A percentile compares a stretch with the other conserved stretches of the same genome.
Evolutionary conservation across 2,113 vertebrate genomes (phyloP).

Genomic region (Columba janthina): DNA sequence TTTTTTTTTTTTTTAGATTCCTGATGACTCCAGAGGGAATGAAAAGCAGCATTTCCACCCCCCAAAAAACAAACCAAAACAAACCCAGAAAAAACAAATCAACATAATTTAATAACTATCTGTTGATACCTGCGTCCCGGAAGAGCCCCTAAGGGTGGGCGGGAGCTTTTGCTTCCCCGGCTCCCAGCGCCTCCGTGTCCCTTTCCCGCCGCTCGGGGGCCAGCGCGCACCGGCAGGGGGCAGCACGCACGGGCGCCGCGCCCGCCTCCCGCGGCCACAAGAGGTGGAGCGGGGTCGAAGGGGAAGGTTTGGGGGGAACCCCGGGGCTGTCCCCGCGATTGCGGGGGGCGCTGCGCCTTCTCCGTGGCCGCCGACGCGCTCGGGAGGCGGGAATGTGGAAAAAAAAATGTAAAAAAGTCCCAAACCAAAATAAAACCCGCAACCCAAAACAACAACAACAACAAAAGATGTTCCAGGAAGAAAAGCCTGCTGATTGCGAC

Average conservation of each 20-base stretch:
- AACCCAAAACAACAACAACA: neutral
- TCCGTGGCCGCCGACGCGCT: neutral
- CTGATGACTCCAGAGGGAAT: neutral
- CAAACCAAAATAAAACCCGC: neutral
- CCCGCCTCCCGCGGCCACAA: too few relatives aligned
- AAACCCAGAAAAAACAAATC: too few relatives aligned
- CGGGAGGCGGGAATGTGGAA: neutral
- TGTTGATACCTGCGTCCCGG: too few relatives aligned
- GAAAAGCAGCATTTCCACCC: neutral
- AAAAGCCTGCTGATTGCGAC: neutral
- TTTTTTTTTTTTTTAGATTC: neutral
- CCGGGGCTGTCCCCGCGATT: neutral
- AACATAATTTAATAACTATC: rapidly evolving
- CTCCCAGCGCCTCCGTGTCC: too few relatives aligned
- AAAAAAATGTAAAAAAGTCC: neutral
- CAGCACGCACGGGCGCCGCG: too few relatives aligned
- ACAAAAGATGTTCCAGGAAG: neutral
- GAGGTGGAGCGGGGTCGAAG: too few relatives aligned
- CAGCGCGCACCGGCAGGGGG: too few relatives aligned
- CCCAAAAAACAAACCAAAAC: neutral
- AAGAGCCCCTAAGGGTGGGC: neutral
- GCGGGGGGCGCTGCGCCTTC: neutral
- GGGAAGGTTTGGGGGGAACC: too few relatives aligned
- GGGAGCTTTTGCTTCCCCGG: too few relatives aligned
- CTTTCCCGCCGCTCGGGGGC: too few relatives aligned